Base-by-base conservation (phyloP, 1,140 invertebrate genomes). In the Bicyclus anynana region DNA sequence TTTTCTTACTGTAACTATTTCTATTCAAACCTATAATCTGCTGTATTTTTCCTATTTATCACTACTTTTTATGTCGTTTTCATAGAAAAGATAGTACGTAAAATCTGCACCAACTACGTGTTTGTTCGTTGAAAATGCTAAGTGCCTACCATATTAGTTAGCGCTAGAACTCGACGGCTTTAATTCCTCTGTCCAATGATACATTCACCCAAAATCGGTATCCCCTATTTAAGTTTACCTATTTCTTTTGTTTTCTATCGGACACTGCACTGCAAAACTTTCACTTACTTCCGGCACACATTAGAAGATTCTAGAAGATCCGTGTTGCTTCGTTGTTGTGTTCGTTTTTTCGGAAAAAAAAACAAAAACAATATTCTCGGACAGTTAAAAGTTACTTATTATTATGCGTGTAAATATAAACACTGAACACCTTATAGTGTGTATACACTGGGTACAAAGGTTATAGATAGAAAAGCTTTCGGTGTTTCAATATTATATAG, bases 391-490 rank as follows among this genome's bases (percentile, higher is more conserved):
- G 44, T 20, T 18, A 35, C 12, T 48, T 2, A 23, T 55, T 33
- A 33, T 33, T 33, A 33, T 10, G n/a, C 29, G 29, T 33, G 29
- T 33, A 33, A 33, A 44, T 42, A 23, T 18, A 54, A 46, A 47
- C 49, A 38, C 33, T 21, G 12, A 37, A 61, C 20, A 40, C 37
- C 37, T 33, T 54, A 50, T 61, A 49, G 47, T 57, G 61, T 50
- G 58, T 52, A 46, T 67, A 59, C 51, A 68, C 61, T 62, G 58
- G 33, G 23, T 20, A 57, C 57, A 54, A 58, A 65, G 44, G 20
- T 47, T 50, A 53, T 65, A 69, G 61, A 66, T 78, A 73, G 62
- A 65, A 51, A 61, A 63, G 74, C 74, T 78, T 76, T 77, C 68
- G 67, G 59, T 78, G 71, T 80, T 57, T 71, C 62, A 67, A 61